Conservation (phyloP, 2,797 vertebrate genomes). For the Fratercula arctica region DNA sequence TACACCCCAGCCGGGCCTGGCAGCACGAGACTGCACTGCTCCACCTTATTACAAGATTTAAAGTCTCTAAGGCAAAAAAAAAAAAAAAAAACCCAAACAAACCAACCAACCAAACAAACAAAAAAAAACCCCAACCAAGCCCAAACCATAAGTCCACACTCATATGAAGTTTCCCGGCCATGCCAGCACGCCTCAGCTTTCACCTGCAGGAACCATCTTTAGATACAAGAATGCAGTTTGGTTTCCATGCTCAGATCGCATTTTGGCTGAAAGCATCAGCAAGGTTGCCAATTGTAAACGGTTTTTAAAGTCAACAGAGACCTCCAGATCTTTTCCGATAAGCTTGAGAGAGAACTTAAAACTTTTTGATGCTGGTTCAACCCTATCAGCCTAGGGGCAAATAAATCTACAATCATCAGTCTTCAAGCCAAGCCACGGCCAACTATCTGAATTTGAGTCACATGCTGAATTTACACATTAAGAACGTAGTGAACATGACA, state of each 20-base stretch:
- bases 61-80: rapidly evolving
- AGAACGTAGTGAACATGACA: background rate
- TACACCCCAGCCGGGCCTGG: background rate
- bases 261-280: constrained; percentile 17
- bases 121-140: background rate
- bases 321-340: background rate
- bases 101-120: background rate
- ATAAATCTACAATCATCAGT: background rate
- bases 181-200: background rate
- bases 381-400: background rate
- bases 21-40: background rate
- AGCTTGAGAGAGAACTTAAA: background rate
- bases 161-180: background rate
- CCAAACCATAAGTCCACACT: background rate
- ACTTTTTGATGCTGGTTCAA: background rate
- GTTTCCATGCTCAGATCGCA: background rate
- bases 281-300: constrained; percentile 17
- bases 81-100: background rate
- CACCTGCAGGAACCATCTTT: background rate
- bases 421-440: background rate
- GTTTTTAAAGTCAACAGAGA: background rate
- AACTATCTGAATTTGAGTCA: background rate
- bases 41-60: background rate
- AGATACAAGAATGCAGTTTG: background rate
- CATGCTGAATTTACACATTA: background rate